Evolutionary conservation across 2,888 invertebrate genomes (phyloP), one percentile per base, ranked within the genome.

Genomic region (Syrista parreyssii): DNA sequence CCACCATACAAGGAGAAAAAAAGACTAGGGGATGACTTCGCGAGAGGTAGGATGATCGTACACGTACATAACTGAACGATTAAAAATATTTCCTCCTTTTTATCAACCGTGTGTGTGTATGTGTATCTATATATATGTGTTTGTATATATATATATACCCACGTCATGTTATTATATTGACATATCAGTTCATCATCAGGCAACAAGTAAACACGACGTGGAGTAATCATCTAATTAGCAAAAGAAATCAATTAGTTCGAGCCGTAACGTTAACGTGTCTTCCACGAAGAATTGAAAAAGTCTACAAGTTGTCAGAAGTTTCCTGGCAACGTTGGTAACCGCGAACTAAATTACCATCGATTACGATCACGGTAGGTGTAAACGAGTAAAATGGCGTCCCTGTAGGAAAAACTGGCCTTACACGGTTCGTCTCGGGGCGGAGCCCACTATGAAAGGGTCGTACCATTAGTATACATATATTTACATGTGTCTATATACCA

Each of bases 381-480:
- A 85, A 85, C 76, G 76, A 79, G 81, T 80, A 84, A 85, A 86
- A 85, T 86, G 86, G 84, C 84, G 84, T 79, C 40, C 34, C 72
- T 76, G 68, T 55, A 55, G 9, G 40, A 55, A 55, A 55, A 55
- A 55, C 40, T 55, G 40, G 40, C 23, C 23, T 55, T 23, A 23
- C 40, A 6, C 23, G 23, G 40, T 55, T 23, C 4, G 23, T 36
- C 82, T 81, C 80, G 82, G 81, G 76, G 83, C 79, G 77, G 83
- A 79, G 80, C 78, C 40, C 40, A 55, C 40, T 23, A 23, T 23
- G 40, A 55, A 55, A 55, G 40, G 40, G 40, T 23, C 40, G 40
- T 55, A 23, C 40, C 40, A 55, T 23, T 2, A 9, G 23, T 55
- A 23, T 55, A 55, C 40, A 23, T 40, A 40, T 23, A 40, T 15